Percentiles rank a stretch among this genome's conserved stretches.
Conservation (phyloP, 2,113 vertebrate genomes). For the Mormoops blainvillei region DNA sequence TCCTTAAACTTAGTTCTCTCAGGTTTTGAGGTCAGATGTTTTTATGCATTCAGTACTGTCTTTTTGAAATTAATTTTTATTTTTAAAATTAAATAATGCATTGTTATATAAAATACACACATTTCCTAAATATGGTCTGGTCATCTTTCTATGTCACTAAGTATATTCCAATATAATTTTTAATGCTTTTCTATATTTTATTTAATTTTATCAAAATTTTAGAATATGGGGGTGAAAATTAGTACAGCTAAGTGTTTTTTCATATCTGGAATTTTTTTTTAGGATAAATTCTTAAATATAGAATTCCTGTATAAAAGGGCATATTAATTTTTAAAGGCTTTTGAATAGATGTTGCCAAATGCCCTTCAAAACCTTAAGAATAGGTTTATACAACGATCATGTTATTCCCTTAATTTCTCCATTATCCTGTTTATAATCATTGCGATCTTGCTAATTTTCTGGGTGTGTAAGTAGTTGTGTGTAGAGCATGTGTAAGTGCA, state of each 20-base stretch:
- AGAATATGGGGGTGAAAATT: background rate
- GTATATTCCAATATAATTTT: background rate
- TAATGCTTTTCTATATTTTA: background rate
- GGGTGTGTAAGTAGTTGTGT: background rate
- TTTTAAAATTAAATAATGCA: background rate
- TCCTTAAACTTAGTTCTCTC: background rate
- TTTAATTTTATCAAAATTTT: conserved; percentile 1
- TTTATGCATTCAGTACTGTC: background rate
- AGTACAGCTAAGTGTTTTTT: background rate
- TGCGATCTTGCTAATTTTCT: background rate
- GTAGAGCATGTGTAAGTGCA: background rate
- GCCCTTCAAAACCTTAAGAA: background rate
- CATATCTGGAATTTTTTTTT: background rate
- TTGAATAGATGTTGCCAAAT: background rate
- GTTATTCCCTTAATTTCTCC: background rate
- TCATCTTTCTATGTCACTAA: background rate
- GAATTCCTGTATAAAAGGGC: background rate
- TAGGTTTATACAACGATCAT: background rate
- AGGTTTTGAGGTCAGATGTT: background rate
- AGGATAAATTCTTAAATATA: background rate
- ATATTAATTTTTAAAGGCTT: conserved; percentile 17
- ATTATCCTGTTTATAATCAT: background rate
- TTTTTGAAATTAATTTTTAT: background rate
- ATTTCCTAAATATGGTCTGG: background rate
- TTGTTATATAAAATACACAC: background rate